Evolutionary conservation across 1,140 invertebrate genomes (phyloP), one percentile per base, ranked within the genome.

Genomic region (Macrotrachela quadricornifera): DNA sequence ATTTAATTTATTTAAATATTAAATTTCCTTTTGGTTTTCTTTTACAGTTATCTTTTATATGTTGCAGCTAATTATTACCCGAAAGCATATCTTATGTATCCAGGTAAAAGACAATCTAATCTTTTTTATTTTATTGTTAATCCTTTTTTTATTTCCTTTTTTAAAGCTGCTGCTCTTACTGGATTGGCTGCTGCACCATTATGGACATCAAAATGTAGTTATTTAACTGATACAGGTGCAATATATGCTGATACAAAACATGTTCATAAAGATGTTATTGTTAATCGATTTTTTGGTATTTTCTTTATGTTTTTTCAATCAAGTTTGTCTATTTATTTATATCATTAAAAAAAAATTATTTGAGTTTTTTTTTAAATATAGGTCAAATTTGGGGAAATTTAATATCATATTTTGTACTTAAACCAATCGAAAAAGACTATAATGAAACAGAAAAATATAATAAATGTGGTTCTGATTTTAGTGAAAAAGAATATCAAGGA

Each of bases 301-400:
- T 96, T 96, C 77, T 95, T 95, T 73, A 79, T 94, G 56, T 79
- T 87, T 52, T 94, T 90, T 79, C 90, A 96, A 64, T 83, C 83
- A 0, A 67, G 17, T n/a, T 2, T 4, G 42, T 18, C 3, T 2
- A n/a, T 15, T n/a, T n/a, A 12, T 12, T 12, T 42, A 12, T 12
- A 12, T 42, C 41, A 12, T 42, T 12, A 42, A n/a, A 12, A 42
- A 42, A 42, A 12, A 12, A 42, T 42, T 42, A 42, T 12, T 42
- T n/a, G n/a, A n/a, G n/a, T 30, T 30, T 30, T 8, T 30, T 30
- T 30, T 2, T 50, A 3, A 13, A 17, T 41, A 12, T 6, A 64
- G 62, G 60, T 56, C 62, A 65, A 43, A 62, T 66, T 36, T 68
- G 85, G 84, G 88, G 88, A 63, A 94, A 94, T 72, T 75, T 94